A percentile compares a stretch with the other conserved stretches of the same genome.
phyloP scores from a whole-genome alignment of 2,113 vertebrate species.

The Fulmarus glacialis region DNA sequence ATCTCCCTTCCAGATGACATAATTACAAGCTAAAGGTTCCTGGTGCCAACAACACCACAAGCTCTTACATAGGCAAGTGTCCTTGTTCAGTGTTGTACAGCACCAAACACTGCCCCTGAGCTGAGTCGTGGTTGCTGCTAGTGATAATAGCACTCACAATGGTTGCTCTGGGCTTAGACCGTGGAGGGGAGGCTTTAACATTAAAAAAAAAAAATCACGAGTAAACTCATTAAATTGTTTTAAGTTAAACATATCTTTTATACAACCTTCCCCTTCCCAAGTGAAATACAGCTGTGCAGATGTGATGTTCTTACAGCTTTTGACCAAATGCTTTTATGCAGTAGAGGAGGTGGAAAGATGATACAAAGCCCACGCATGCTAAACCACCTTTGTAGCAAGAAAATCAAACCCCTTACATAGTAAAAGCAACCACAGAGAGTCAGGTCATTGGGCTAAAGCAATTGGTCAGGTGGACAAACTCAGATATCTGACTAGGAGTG shows the following conservation, averaged over 20 bases:
- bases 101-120: background rate
- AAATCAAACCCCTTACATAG: background rate
- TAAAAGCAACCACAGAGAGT: background rate
- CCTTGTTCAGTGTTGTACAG: background rate
- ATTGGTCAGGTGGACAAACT: background rate
- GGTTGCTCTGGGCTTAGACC: background rate
- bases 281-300: background rate
- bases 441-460: background rate
- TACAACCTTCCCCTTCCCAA: background rate
- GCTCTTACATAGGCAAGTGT: background rate
- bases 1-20: background rate
- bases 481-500: background rate
- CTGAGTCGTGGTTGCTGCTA: background rate
- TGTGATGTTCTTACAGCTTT: background rate
- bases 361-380: background rate
- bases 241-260: background rate
- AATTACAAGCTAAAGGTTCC: background rate
- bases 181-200: background rate
- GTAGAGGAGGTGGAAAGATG: background rate
- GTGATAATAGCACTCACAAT: background rate
- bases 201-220: background rate
- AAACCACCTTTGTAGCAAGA: background rate
- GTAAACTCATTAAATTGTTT: background rate
- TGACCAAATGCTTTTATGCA: background rate
- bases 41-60: background rate